phyloP scores from a whole-genome alignment of 2,797 vertebrate genomes.

The Rhinella marina region DNA sequence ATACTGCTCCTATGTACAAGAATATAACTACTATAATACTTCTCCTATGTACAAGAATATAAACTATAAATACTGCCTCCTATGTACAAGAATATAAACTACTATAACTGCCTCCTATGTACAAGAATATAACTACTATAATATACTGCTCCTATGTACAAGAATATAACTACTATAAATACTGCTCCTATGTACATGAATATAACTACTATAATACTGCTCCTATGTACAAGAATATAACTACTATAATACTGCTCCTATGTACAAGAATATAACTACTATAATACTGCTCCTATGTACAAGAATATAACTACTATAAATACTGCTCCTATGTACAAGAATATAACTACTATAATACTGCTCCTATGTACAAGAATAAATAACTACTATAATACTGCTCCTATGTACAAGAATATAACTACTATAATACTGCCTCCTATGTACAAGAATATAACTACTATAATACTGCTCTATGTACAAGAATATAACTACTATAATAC shows the following conservation, averaged over 20 bases:
- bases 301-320: constrained; percentile 15
- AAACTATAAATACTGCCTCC: constrained; percentile 15
- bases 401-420: constrained; percentile 1
- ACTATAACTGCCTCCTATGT: not conserved
- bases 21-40: not conserved
- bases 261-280: not conserved
- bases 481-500: constrained; percentile 14
- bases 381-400: constrained; percentile 1
- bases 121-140: constrained; percentile 14
- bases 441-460: not conserved
- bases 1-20: no score
- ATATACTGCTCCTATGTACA: not conserved
- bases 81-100: constrained; percentile 1
- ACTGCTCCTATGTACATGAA: not conserved
- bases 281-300: not conserved
- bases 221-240: constrained; percentile 6
- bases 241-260: constrained; percentile 9
- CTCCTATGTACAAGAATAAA: not conserved
- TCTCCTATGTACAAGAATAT: no score
- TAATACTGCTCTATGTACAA: not conserved
- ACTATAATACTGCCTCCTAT: constrained; percentile 3
- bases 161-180: not conserved
- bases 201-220: constrained; percentile 8
- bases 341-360: constrained; percentile 23
- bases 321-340: not conserved